Evolutionary conservation across 2,113 vertebrate species (phyloP).

Genomic region (Lathamus discolor): DNA sequence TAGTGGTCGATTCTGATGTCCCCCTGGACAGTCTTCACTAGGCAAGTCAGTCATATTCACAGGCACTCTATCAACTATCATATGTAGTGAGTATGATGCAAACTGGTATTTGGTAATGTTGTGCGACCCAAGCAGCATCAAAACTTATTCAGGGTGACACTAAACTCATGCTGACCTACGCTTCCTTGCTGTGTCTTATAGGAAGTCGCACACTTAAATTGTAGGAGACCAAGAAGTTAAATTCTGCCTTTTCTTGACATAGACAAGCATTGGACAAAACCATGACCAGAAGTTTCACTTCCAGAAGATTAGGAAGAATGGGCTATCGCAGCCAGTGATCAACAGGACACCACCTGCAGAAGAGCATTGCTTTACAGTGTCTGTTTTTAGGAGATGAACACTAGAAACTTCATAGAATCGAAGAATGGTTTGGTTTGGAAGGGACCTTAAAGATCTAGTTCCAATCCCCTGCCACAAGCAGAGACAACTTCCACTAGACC

Average conservation of each 20-base stretch:
- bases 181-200: background rate
- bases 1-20: background rate
- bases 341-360: background rate
- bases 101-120: background rate
- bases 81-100: background rate
- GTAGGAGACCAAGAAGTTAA: background rate
- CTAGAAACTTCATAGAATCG: background rate
- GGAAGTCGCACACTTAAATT: background rate
- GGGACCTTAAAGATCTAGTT: background rate
- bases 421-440: background rate
- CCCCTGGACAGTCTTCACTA: background rate
- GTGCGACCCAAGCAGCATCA: background rate
- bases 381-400: background rate
- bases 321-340: background rate
- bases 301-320: background rate
- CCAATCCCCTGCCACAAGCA: background rate
- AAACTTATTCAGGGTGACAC: background rate
- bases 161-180: background rate
- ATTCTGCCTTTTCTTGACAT: background rate
- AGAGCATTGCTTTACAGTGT: background rate
- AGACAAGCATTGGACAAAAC: background rate
- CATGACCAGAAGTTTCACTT: background rate
- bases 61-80: background rate
- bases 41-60: background rate
- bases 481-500: background rate